phyloP scores from a whole-genome alignment of 2,113 vertebrate species.

The Rhineura floridana region DNA sequence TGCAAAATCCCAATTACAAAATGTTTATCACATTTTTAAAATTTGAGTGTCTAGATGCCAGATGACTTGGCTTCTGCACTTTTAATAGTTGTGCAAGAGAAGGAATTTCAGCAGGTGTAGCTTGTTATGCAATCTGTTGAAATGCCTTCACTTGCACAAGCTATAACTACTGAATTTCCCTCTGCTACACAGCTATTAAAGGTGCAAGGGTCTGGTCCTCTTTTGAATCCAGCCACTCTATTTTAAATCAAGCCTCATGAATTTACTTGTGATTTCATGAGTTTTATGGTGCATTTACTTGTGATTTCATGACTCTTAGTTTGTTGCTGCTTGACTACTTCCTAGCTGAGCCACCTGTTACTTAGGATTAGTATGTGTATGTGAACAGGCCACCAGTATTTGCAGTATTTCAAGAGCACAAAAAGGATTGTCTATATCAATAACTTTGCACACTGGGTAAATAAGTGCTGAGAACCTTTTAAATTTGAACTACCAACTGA shows the following conservation, averaged over 20 bases:
- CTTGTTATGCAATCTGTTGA: too few relatives aligned
- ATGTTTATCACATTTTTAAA: not conserved
- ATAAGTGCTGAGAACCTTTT: not conserved
- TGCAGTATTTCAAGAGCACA: not conserved
- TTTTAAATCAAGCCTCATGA: not conserved
- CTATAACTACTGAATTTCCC: too few relatives aligned
- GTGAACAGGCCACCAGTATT: not conserved
- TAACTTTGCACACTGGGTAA: not conserved
- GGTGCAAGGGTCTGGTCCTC: too few relatives aligned
- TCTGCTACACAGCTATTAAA: too few relatives aligned
- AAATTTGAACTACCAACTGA: not conserved
- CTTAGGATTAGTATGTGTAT: not conserved
- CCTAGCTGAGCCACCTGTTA: not conserved
- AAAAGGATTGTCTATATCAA: too few relatives aligned
- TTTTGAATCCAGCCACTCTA: too few relatives aligned
- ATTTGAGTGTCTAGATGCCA: too few relatives aligned
- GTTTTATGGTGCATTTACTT: not conserved
- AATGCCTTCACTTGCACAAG: too few relatives aligned
- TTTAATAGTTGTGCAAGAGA: too few relatives aligned
- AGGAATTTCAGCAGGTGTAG: too few relatives aligned
- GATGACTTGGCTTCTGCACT: too few relatives aligned
- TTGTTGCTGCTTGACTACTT: not conserved
- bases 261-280: too few relatives aligned
- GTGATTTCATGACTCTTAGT: not conserved
- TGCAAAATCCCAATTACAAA: not conserved